Evolutionary conservation across 2,888 invertebrate genomes (phyloP), one percentile per base, ranked within the genome.

Genomic region (Gortyna flavago): DNA sequence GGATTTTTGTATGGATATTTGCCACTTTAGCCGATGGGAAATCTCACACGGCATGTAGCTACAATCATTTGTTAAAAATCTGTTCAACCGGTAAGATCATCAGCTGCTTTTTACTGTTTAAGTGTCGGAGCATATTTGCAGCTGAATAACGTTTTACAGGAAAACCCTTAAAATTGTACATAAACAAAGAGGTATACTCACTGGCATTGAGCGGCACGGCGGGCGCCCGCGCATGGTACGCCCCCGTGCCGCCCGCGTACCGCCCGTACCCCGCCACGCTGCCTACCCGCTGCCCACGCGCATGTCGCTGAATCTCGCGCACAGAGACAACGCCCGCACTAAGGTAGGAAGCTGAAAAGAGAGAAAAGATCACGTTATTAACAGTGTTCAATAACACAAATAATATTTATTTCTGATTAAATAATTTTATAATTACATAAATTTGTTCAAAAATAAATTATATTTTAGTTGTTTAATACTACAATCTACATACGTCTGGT

Each of bases 261-360:
- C 96, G 94, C 88, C 93, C 95, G 96, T 96, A 96, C 81, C 94
- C 96, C 93, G 96, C 96, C 96, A 96, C 93, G 92, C 91, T 93
- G 95, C 82, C 71, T 90, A 89, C 86, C 83, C 89, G 87, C 88
- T 77, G 78, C 85, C 81, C 41, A 72, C 87, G 85, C 74, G 72
- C 88, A 88, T 88, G 44, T 32, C 80, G 75, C 38, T 66, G 77
- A 65, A 75, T 67, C 78, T 44, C 83, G 78, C 57, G 64, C 74
- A 70, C 81, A 44, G 51, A 62, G 69, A 77, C 81, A 74, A 80
- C 75, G 65, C 72, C 11, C 48, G 70, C 68, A 74, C 64, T 75
- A 21, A 75, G 51, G 38, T 48, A 25, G 62, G 61, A 67, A 57
- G 77, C 90, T 91, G 87, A 0, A 89, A 90, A 85, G 84, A 89